phyloP scores from a whole-genome alignment of 2,888 invertebrate species.

The Actias luna region DNA sequence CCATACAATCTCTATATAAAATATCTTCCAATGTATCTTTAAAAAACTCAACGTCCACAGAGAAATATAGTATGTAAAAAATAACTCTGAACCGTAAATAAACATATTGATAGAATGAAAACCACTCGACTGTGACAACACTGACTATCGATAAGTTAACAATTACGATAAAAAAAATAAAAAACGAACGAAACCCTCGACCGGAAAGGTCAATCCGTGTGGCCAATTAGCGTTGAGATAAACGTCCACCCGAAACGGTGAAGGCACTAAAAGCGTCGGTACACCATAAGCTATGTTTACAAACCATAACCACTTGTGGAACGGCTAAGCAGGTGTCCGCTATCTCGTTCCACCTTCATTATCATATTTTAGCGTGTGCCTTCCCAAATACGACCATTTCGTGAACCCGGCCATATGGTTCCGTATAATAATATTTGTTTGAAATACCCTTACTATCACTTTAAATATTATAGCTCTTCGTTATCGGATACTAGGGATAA shows the following conservation, averaged over 20 bases:
- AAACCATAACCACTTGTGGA: constrained; percentile 9
- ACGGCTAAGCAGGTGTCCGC: constrained; percentile 11
- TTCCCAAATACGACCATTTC: not conserved
- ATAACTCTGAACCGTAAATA: not conserved
- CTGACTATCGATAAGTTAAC: not conserved
- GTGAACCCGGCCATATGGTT: not conserved
- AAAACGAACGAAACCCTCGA: constrained; percentile 3
- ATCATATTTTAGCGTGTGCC: constrained; percentile 15
- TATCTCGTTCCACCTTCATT: constrained; percentile 12
- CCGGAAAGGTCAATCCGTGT: constrained; percentile 16
- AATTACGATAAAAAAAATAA: constrained; percentile 4
- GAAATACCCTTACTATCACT: not conserved
- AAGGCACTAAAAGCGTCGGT: constrained; percentile 11
- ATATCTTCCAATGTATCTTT: no score
- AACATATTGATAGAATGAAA: not conserved
- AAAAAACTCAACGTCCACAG: no score
- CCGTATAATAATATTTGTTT: not conserved
- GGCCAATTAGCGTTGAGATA: constrained; percentile 14
- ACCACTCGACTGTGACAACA: not conserved
- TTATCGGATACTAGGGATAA: no score
- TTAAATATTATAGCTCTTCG: not conserved
- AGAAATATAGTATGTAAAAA: not conserved
- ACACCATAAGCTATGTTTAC: constrained; percentile 13
- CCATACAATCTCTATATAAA: no score
- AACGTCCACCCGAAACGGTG: constrained; percentile 7